Evolutionary conservation across 2,113 vertebrate species (phyloP).

Genomic region (Excalfactoria chinensis): DNA sequence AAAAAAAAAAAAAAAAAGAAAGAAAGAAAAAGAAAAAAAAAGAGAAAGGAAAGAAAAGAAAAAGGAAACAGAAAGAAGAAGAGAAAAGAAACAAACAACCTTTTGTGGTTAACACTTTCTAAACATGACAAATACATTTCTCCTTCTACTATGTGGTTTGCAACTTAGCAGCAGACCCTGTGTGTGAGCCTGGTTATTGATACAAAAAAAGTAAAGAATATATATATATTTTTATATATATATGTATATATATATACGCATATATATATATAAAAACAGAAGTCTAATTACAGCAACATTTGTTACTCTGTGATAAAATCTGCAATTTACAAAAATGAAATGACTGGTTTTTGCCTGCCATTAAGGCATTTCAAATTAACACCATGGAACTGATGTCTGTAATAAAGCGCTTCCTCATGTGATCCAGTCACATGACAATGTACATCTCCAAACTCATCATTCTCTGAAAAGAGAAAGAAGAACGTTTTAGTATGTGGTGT

Average conservation of each 20-base stretch:
- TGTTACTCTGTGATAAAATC: slow-evolving; percentile 92
- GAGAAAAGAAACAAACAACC: slow-evolving; percentile 77
- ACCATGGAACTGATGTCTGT: slow-evolving; percentile 98
- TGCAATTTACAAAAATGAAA: slow-evolving; percentile 94
- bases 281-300: slow-evolving; percentile 90
- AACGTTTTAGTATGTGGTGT: slow-evolving; percentile 42
- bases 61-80: slow-evolving; percentile 44
- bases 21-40: slow-evolving; percentile 43
- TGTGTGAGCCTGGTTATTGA: slow-evolving; percentile 86
- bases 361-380: slow-evolving; percentile 97
- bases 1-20: slow-evolving; percentile 61
- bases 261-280: slow-evolving; percentile 84
- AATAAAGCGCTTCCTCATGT: slow-evolving; percentile 90
- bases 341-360: slow-evolving; percentile 92
- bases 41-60: slow-evolving; percentile 51
- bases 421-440: slow-evolving; percentile 87
- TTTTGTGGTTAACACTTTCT: slow-evolving; percentile 78
- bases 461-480: slow-evolving; percentile 84
- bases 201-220: slow-evolving; percentile 88
- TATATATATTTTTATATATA: slow-evolving; percentile 80
- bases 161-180: slow-evolving; percentile 85
- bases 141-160: slow-evolving; percentile 83
- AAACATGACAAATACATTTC: slow-evolving; percentile 81
- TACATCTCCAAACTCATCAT: slow-evolving; percentile 85
- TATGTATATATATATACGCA: slow-evolving; percentile 72